Percentiles rank a stretch among this genome's conserved stretches.
Evolutionary conservation across 1,140 invertebrate genomes (phyloP).

Genomic region (Xylocopa sonorina): DNA sequence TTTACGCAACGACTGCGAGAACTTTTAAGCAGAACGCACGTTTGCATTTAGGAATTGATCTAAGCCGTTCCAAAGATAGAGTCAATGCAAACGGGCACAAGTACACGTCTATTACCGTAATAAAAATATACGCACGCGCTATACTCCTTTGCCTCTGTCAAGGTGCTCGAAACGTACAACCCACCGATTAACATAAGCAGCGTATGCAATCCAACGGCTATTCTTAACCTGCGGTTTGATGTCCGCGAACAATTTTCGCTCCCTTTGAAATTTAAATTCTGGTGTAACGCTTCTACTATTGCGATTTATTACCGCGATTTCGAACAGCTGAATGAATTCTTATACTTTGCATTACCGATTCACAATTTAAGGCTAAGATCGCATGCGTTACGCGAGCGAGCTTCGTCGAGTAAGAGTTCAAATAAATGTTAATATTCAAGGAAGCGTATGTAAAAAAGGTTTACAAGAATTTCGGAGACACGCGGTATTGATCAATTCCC

Average conservation of each 20-base stretch:
- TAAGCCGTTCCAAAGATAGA: constrained; percentile 29
- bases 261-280: background rate
- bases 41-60: constrained; percentile 17
- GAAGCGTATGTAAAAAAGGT: too few species aligned
- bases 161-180: background rate
- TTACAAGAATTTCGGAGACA: too few species aligned
- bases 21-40: background rate
- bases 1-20: background rate
- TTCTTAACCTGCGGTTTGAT: background rate
- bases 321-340: too few species aligned
- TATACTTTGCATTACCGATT: too few species aligned
- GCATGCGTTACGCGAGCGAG: too few species aligned
- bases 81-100: constrained; percentile 6
- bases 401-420: too few species aligned
- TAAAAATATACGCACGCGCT: constrained; percentile 2
- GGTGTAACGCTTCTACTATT: background rate
- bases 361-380: too few species aligned
- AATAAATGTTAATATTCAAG: too few species aligned
- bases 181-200: background rate
- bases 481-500: too few species aligned
- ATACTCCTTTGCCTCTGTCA: background rate
- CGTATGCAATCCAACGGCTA: background rate
- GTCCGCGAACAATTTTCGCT: background rate
- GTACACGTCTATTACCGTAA: constrained; percentile 6
- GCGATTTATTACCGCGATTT: too few species aligned